A percentile compares a stretch with the other conserved stretches of the same genome.
These are phyloP conservation scores for Onychomys leucogaster DNA, from an alignment of 2,797 vertebrate genomes.

Conservation along the genomic window DNA sequence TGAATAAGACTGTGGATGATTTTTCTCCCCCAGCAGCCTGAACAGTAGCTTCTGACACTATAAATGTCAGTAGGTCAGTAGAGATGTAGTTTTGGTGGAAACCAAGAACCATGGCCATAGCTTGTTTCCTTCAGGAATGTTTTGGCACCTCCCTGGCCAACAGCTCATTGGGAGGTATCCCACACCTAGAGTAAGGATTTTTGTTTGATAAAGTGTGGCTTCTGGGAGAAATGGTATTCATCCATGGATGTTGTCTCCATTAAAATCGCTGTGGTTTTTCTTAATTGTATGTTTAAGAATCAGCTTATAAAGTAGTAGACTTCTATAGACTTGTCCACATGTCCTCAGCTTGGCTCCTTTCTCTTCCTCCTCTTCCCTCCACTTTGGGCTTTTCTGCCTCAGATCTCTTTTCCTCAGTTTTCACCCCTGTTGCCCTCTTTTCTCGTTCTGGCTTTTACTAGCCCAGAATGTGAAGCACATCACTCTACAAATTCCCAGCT, in stretches of 20 bases:
- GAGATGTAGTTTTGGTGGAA: not conserved
- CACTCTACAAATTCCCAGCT: not conserved
- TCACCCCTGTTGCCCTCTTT: not conserved
- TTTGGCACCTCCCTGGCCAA: not conserved
- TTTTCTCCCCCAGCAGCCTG: not conserved
- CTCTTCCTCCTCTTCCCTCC: not conserved
- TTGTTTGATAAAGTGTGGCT: not conserved
- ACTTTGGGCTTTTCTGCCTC: not conserved
- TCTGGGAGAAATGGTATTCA: not conserved
- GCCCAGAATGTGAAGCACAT: not conserved
- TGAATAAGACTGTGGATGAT: not conserved
- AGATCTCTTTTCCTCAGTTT: not conserved
- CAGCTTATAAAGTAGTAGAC: not conserved
- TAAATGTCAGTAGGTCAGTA: not conserved
- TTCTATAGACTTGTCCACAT: not conserved
- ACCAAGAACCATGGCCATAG: not conserved
- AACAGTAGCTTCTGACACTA: not conserved
- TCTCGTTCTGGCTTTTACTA: not conserved
- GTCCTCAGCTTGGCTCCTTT: too few species aligned
- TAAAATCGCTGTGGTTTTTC: not conserved
- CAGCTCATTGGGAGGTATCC: not conserved
- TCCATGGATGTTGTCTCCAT: not conserved
- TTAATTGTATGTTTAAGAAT: not conserved
- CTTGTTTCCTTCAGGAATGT: too few species aligned
- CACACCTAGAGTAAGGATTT: not conserved